These are phyloP conservation scores for Acanthopleura granulata DNA, from an alignment of 2,888 invertebrate genomes.

Conservation along the genomic window DNA sequence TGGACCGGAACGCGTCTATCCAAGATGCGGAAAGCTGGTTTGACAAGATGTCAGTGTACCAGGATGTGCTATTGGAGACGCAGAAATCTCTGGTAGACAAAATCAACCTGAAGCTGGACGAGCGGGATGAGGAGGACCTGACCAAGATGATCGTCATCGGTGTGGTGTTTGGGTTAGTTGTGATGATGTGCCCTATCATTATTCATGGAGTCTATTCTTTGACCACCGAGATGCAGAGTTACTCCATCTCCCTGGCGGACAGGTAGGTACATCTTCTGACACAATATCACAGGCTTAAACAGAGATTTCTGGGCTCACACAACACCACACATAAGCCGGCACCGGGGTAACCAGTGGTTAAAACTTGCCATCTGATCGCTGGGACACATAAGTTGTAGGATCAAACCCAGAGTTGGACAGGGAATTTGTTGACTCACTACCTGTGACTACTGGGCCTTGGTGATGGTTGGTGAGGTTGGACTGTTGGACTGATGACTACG, in stretches of 20 bases:
- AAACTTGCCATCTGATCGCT: no score
- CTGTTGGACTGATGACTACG: no score
- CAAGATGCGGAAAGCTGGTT: slow-evolving; percentile 19
- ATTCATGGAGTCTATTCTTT: slow-evolving; percentile 55
- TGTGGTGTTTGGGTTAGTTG: slow-evolving; percentile 49
- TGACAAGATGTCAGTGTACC: slow-evolving; percentile 27
- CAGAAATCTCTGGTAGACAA: slow-evolving; percentile 32
- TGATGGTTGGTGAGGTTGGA: no score
- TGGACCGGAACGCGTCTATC: not conserved
- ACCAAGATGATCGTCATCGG: slow-evolving; percentile 52
- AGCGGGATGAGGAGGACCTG: slow-evolving; percentile 38
- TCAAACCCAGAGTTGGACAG: no score
- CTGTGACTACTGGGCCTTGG: no score
- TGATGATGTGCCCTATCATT: slow-evolving; percentile 54
- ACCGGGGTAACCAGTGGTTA: no score
- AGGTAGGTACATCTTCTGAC: slow-evolving; percentile 34
- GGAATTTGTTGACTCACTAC: no score
- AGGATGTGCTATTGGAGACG: slow-evolving; percentile 35
- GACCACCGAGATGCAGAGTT: slow-evolving; percentile 57
- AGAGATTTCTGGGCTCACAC: no score
- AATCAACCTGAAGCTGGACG: slow-evolving; percentile 35
- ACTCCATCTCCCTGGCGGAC: slow-evolving; percentile 54
- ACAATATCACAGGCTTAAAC: not conserved
- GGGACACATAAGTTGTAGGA: no score
- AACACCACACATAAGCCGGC: no score